Percentiles rank a stretch among this genome's conserved stretches.
These are phyloP conservation scores for Zoanthus gigantus DNA, from an alignment of 92 coral and sea anemone genomes.

Conservation along the genomic window DNA sequence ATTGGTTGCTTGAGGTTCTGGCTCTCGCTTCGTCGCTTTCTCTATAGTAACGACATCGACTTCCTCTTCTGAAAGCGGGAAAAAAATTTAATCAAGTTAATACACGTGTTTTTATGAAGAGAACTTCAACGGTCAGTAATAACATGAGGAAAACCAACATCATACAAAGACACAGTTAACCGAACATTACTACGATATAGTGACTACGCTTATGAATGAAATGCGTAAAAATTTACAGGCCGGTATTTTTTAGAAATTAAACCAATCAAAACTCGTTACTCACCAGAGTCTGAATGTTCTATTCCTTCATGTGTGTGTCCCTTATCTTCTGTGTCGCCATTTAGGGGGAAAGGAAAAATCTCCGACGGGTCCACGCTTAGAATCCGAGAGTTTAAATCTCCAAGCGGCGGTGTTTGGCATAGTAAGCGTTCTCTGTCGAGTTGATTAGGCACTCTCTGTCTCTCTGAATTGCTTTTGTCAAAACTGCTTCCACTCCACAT, in stretches of 20 bases:
- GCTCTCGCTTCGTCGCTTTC: slow-evolving; percentile 75
- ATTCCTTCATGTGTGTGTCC: slow-evolving; percentile 52
- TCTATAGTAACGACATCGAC: slow-evolving; percentile 98
- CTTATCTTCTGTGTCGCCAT: slow-evolving; percentile 70
- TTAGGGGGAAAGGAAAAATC: slow-evolving; percentile 93
- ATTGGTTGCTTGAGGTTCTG: slow-evolving; percentile 40
- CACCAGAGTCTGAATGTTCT: slow-evolving; percentile 84
- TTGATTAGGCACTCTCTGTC: slow-evolving; percentile 56
- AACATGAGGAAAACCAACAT: not conserved
- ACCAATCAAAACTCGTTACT: slow-evolving; percentile 47
- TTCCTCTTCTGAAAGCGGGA: slow-evolving; percentile 92
- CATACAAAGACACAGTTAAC: slow-evolving; percentile 39
- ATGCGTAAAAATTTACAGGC: slow-evolving; percentile 22
- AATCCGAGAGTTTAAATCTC: slow-evolving; percentile 88
- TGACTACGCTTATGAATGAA: slow-evolving; percentile 37
- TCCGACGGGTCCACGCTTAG: slow-evolving; percentile 96
- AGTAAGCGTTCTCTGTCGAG: slow-evolving; percentile 84
- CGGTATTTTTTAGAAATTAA: slow-evolving; percentile 61
- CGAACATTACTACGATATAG: slow-evolving; percentile 26
- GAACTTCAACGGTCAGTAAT: not conserved
- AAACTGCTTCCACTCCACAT: slow-evolving; percentile 99
- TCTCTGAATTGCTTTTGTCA: slow-evolving; percentile 59
- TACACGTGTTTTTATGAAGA: slow-evolving; percentile 36
- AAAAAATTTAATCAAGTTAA: slow-evolving; percentile 54
- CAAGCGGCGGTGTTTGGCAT: slow-evolving; percentile 93